Base-by-base conservation (phyloP, 2,888 invertebrate genomes). In the Drosophila siamana region DNA sequence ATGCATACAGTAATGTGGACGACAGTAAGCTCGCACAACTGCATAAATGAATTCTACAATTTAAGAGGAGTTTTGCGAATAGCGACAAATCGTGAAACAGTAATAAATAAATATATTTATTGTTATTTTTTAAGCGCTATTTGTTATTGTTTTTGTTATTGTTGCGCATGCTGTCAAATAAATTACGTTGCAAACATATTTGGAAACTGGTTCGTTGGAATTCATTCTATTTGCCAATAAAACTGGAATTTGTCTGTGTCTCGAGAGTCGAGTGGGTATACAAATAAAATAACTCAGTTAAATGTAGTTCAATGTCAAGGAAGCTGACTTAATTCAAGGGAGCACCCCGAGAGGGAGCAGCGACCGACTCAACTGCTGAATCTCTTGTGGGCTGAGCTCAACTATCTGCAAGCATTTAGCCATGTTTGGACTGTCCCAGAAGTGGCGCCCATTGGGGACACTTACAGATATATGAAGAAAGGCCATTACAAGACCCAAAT, bases 291-390 rank as follows among this genome's bases (percentile, higher is more conserved):
- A 52, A 9, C n/a, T 33, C 33, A 52, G 19, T 44, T 51, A 52
- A 81, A 87, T 76, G 76, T 85, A 68, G 87, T 87, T 87, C 83
- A 83, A 87, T 85, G 83, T 87, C 83, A 83, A 73, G 87, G 88
- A 83, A 83, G 71, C 66, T 41, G 40, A 47, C 47, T 56, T 33
- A n/a, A 13, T n/a, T n/a, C n/a, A 15, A 24, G 38, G n/a, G 9
- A 38, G 30, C 19, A 44, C 19, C 9, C 2, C 2, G 26, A 6
- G 7, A 36, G 33, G 11, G 28, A 28, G 28, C 2, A 19, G 19
- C 19, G 19, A 28, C 28, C 28, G 28, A 33, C 33, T 5, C 9
- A 33, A 33, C n/a, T n/a, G n/a, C 33, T 36, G 33, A 16, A n/a
- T 28, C 8, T 28, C 36, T 36, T 36, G 9, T 19, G 16, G 2